Evolutionary conservation across 2,797 vertebrate species (phyloP).

Genomic region (Trachops cirrhosus): DNA sequence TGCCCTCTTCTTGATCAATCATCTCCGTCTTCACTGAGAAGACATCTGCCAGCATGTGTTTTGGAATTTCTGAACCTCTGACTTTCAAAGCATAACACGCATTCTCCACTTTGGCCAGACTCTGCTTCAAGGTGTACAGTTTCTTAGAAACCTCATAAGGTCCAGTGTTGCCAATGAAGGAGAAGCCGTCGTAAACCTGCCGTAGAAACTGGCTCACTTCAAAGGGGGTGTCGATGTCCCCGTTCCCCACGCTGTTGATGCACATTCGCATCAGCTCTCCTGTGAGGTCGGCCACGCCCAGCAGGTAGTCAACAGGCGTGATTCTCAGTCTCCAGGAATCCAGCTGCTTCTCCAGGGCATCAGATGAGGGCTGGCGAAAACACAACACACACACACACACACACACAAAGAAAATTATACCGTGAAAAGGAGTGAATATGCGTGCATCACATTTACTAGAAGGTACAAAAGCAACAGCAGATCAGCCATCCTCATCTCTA

Average conservation of each 20-base stretch:
- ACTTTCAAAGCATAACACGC: slow-evolving; percentile 95
- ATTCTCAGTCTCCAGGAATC: slow-evolving; percentile 90
- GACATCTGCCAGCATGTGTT: slow-evolving; percentile 97
- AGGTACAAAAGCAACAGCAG: neutral
- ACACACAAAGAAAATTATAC: slow-evolving; percentile 17
- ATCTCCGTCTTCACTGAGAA: slow-evolving; percentile 91
- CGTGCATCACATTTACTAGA: neutral
- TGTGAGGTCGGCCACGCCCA: slow-evolving; percentile 96
- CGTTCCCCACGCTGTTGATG: slow-evolving; percentile 97
- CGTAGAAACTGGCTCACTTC: slow-evolving; percentile 96
- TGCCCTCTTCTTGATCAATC: slow-evolving; percentile 92
- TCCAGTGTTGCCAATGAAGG: slow-evolving; percentile 97
- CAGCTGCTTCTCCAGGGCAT: slow-evolving; percentile 51
- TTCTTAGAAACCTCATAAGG: slow-evolving; percentile 99
- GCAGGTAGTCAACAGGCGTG: slow-evolving; percentile 94
- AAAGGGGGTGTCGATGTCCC: slow-evolving; percentile 98
- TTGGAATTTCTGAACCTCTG: slow-evolving; percentile 97
- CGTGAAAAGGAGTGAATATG: neutral
- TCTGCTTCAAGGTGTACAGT: slow-evolving; percentile 95
- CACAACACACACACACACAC: neutral
- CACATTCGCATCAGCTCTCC: slow-evolving; percentile 98
- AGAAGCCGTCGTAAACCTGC: slow-evolving; percentile 96
- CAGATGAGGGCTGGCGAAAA: slow-evolving; percentile 70
- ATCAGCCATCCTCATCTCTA: neutral
- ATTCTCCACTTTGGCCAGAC: slow-evolving; percentile 97